These are phyloP conservation scores for Drosophila neotestacea DNA, from an alignment of 2,888 invertebrate genomes.

Conservation along the genomic window DNA sequence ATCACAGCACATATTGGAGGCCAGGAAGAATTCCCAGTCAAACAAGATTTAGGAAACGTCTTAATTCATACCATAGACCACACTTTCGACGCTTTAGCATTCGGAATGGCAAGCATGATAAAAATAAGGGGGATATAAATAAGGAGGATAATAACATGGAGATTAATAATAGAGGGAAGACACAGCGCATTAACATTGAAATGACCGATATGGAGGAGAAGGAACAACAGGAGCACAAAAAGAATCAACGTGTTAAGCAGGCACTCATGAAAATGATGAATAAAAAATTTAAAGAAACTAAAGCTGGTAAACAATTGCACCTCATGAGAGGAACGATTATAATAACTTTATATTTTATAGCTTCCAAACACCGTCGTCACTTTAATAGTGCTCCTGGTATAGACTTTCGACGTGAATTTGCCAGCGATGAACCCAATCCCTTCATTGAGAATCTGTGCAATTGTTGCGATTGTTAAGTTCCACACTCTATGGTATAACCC, in stretches of 20 bases:
- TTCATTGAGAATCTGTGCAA: slow-evolving; percentile 36
- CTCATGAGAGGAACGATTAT: not conserved
- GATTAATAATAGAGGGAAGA: not conserved
- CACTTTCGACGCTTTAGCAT: not conserved
- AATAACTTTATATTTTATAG: not conserved
- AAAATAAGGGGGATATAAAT: too few species aligned
- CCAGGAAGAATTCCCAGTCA: not conserved
- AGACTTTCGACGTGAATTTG: slow-evolving; percentile 48
- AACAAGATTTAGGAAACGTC: not conserved
- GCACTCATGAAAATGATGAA: slow-evolving; percentile 22
- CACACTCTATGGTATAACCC: not conserved
- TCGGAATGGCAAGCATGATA: not conserved
- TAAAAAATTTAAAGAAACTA: not conserved
- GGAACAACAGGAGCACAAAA: slow-evolving; percentile 5
- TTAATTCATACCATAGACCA: not conserved
- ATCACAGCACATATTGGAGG: not conserved
- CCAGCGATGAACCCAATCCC: slow-evolving; percentile 59
- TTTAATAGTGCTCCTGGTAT: slow-evolving; percentile 12
- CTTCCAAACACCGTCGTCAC: not conserved
- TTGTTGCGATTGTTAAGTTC: slow-evolving; percentile 1
- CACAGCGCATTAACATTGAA: slow-evolving; percentile 14
- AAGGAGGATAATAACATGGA: not conserved
- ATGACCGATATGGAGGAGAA: slow-evolving; percentile 24
- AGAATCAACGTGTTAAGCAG: slow-evolving; percentile 18
- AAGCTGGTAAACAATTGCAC: slow-evolving; percentile 2